Evolutionary conservation across 2,113 vertebrate genomes (phyloP), one percentile per base, ranked within the genome.

Genomic region (Festucalex cinctus): DNA sequence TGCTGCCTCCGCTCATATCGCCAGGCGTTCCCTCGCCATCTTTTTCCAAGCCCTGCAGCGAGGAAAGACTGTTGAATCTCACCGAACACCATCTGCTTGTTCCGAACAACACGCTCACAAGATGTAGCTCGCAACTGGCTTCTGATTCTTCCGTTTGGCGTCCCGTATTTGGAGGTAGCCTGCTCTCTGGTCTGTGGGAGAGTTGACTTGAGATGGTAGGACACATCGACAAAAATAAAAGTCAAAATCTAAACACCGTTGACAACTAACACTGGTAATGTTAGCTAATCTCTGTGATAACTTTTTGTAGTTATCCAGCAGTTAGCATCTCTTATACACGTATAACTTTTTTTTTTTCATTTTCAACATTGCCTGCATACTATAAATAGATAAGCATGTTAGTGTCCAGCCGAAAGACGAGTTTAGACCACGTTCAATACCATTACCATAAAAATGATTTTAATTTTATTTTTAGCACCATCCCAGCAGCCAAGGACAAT

Each of bases 401-500:
- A 60, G 43, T 62, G 62, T 72, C 46, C 56, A 49, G 65, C 13
- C 49, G 22, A 46, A 37, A 70, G 63, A 3, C 9, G n/a, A 57
- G 32, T 37, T 32, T 12, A 24, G 43, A 13, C 16, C 63, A 73
- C 43, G 49, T 70, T 71, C 66, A 24, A 70, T 57, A 74, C 74
- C 10, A 19, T 57, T 22, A 9, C 14, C 7, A 32, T n/a, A n/a
- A n/a, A n/a, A n/a, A n/a, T 32, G 2, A 32, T 17, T 57, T 9
- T n/a, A 9, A 7, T 16, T 28, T 22, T 75, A 76, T 78, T 77
- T 78, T 59, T 65, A 69, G 65, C 62, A 5, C 44, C 77, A 63
- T 69, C 70, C 86, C 85, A 71, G 65, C 91, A 93, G 90, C 92
- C 93, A 92, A 89, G 91, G 93, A 88, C 92, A 93, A 92, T 91